Evolutionary conservation across 1,140 invertebrate species (phyloP).

Genomic region (Penaeus chinensis): DNA sequence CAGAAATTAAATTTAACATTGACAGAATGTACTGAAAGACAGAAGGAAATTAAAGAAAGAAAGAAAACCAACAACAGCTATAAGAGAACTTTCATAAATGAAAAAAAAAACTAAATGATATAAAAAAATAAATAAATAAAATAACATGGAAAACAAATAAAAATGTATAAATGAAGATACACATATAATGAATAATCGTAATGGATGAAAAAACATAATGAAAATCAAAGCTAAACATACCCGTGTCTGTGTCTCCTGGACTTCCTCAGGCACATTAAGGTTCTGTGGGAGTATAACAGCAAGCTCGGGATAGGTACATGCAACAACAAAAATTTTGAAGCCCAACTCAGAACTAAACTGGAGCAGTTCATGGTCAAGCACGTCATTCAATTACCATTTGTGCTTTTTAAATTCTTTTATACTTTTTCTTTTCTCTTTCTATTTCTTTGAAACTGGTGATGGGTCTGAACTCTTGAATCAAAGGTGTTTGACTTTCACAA

Average conservation of each 20-base stretch:
- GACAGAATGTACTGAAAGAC: too few species aligned
- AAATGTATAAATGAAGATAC: background rate
- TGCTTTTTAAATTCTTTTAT: too few species aligned
- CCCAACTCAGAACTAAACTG: background rate
- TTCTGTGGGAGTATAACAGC: slow-evolving; percentile 30
- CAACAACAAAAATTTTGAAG: slow-evolving; percentile 10
- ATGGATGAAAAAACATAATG: background rate
- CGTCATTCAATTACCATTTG: too few species aligned
- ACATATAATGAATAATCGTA: background rate
- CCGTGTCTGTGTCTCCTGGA: slow-evolving; percentile 24
- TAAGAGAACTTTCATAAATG: background rate
- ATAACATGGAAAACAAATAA: background rate
- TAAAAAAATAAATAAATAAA: slow-evolving; percentile 1
- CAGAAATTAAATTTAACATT: too few species aligned
- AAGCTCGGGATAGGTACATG: slow-evolving; percentile 23
- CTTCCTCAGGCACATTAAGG: slow-evolving; percentile 33
- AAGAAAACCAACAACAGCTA: too few species aligned
- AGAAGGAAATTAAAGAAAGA: too few species aligned
- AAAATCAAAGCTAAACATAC: slow-evolving; percentile 15
- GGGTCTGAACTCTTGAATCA: too few species aligned
- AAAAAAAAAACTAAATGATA: background rate
- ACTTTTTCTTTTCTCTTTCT: too few species aligned
- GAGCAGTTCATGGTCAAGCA: too few species aligned
- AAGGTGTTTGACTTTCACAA: too few species aligned
- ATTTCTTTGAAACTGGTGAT: too few species aligned